phyloP scores from a whole-genome alignment of 1,140 invertebrate genomes.

The Stegodyphus mimosarum region DNA sequence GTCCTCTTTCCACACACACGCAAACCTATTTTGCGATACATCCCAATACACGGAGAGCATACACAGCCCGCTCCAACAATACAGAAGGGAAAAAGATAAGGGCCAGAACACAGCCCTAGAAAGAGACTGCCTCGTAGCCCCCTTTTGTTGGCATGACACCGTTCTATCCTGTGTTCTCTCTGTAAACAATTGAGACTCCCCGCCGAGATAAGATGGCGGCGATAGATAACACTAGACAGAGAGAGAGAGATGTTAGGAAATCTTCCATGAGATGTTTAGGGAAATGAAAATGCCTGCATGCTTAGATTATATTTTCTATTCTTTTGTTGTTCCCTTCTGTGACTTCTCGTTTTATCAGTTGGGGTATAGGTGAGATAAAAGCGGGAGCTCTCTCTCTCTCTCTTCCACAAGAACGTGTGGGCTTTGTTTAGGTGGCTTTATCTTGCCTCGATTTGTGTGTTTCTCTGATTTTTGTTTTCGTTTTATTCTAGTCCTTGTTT shows the following conservation, averaged over 20 bases:
- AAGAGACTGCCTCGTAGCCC: background rate
- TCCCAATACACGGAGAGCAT: too few relatives aligned
- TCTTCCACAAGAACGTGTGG: too few relatives aligned
- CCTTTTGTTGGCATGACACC: slow-evolving; percentile 32
- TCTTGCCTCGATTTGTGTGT: background rate
- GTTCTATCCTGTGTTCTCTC: background rate
- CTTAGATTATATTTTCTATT: slow-evolving; percentile 24
- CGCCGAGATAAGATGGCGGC: slow-evolving; percentile 25
- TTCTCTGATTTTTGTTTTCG: background rate
- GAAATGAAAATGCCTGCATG: slow-evolving; percentile 37
- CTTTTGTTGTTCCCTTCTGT: slow-evolving; percentile 10
- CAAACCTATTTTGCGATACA: too few relatives aligned
- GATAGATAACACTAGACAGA: slow-evolving; percentile 3
- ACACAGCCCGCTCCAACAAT: background rate
- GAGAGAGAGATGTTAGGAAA: background rate
- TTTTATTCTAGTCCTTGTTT: background rate
- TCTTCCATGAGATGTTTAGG: slow-evolving; percentile 22
- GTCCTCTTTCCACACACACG: too few relatives aligned
- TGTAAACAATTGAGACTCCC: slow-evolving; percentile 39
- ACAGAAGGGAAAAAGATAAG: slow-evolving; percentile 26
- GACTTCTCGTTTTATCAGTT: background rate
- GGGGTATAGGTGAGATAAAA: background rate
- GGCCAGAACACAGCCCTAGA: background rate
- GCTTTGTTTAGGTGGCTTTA: background rate
- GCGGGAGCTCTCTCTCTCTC: background rate